Conservation (phyloP, 2,888 invertebrate genomes). For the Crossocerus cetratus region DNA sequence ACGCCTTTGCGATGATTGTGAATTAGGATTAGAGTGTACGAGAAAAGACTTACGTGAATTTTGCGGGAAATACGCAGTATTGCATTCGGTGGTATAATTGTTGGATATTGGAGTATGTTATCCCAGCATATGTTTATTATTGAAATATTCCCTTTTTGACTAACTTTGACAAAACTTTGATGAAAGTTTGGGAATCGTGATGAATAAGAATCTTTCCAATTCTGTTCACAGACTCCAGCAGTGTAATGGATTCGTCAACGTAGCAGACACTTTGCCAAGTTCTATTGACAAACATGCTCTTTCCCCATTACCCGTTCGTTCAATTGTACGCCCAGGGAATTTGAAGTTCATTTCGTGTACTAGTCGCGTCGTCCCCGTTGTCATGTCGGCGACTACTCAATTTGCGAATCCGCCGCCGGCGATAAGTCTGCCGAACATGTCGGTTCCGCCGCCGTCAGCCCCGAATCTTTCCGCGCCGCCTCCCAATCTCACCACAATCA, state of each 20-base stretch:
- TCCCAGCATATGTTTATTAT: too few species aligned
- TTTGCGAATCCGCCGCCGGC: conserved; percentile 71
- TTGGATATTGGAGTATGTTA: too few species aligned
- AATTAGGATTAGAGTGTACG: too few species aligned
- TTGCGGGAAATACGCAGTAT: too few species aligned
- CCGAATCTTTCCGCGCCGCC: conserved; percentile 76
- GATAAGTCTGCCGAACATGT: conserved; percentile 77
- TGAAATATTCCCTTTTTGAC: too few species aligned
- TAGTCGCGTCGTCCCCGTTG: conserved; percentile 16
- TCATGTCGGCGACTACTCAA: conserved; percentile 71
- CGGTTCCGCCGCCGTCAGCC: conserved; percentile 73
- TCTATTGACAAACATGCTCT: conserved; percentile 47
- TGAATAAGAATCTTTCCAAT: conserved; percentile 11
- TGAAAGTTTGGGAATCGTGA: neutral
- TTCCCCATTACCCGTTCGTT: conserved; percentile 35
- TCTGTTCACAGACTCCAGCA: conserved; percentile 51
- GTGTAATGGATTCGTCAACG: conserved; percentile 40
- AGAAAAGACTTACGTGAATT: too few species aligned
- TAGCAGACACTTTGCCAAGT: conserved; percentile 17
- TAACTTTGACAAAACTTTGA: too few species aligned
- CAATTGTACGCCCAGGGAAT: conserved; percentile 32
- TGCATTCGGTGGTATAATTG: too few species aligned
- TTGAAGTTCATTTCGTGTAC: conserved; percentile 35
- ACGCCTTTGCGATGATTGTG: too few species aligned
- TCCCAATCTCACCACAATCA: conserved; percentile 73